Conservation (phyloP, 2,888 invertebrate species). For the Dastarcus helophoroides region DNA sequence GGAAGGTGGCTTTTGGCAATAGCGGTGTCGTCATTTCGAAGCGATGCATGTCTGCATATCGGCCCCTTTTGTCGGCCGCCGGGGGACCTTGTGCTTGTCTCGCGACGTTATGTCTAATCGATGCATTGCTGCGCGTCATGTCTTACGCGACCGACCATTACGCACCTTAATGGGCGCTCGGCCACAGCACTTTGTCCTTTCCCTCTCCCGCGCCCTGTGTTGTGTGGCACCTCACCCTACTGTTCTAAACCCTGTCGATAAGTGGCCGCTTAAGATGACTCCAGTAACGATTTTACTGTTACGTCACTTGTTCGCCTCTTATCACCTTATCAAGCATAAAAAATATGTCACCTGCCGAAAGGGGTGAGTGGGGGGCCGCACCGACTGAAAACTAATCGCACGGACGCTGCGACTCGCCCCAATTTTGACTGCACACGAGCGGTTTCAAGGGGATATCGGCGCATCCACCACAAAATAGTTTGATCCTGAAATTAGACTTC, state of each 20-base stretch:
- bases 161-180: constrained; percentile 59
- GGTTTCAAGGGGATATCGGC: too few species aligned
- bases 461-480: too few species aligned
- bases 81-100: constrained; percentile 21
- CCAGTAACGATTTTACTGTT: constrained; percentile 25
- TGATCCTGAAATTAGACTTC: too few species aligned
- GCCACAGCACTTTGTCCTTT: constrained; percentile 33
- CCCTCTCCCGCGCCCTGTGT: constrained; percentile 21
- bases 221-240: constrained; percentile 8
- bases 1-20: not conserved
- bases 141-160: constrained; percentile 57
- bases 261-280: constrained; percentile 26
- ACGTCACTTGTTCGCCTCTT: constrained; percentile 21
- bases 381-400: too few species aligned
- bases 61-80: constrained; percentile 10
- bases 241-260: constrained; percentile 22
- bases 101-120: constrained; percentile 54
- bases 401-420: too few species aligned
- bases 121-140: constrained; percentile 57
- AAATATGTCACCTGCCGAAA: too few species aligned
- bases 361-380: too few species aligned
- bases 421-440: too few species aligned
- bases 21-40: constrained; percentile 9
- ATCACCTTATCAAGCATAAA: constrained; percentile 20
- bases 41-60: constrained; percentile 13